These are phyloP conservation scores for Phortica variegata DNA, from an alignment of 1,140 invertebrate genomes.

Conservation along the genomic window DNA sequence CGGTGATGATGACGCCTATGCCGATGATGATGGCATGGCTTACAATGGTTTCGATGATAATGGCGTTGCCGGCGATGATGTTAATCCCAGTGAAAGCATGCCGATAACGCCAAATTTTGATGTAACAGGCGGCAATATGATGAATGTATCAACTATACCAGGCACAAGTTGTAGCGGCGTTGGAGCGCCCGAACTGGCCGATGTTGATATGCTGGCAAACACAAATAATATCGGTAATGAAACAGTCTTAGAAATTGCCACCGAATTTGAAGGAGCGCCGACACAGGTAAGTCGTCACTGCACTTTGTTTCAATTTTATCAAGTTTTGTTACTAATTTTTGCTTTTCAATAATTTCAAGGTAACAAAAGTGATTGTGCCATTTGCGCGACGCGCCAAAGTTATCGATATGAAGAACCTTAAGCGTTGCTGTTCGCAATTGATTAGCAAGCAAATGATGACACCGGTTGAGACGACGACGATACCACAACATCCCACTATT, in stretches of 20 bases:
- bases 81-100: background rate
- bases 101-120: no score
- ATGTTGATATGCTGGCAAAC: no score
- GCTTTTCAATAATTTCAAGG: constrained; percentile 41
- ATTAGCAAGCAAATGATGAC: constrained; percentile 44
- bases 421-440: constrained; percentile 63
- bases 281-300: constrained; percentile 25
- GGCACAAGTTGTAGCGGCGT: background rate
- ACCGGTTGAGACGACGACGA: constrained; percentile 13
- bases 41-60: constrained; percentile 31
- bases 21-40: constrained; percentile 41
- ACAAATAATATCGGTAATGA: constrained; percentile 23
- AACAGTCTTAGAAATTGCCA: constrained; percentile 48
- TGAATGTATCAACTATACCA: background rate
- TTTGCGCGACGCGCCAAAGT: constrained; percentile 74
- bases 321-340: background rate
- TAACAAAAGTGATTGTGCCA: constrained; percentile 65
- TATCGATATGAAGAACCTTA: constrained; percentile 74
- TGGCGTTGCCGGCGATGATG: background rate
- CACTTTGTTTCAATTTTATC: background rate
- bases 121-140: background rate
- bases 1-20: constrained; percentile 14
- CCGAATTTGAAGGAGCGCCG: constrained; percentile 49
- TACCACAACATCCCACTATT: constrained; percentile 25
- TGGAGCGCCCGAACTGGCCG: background rate